Conservation (phyloP, 1,140 invertebrate genomes). For the Meloidogyne floridensis region DNA sequence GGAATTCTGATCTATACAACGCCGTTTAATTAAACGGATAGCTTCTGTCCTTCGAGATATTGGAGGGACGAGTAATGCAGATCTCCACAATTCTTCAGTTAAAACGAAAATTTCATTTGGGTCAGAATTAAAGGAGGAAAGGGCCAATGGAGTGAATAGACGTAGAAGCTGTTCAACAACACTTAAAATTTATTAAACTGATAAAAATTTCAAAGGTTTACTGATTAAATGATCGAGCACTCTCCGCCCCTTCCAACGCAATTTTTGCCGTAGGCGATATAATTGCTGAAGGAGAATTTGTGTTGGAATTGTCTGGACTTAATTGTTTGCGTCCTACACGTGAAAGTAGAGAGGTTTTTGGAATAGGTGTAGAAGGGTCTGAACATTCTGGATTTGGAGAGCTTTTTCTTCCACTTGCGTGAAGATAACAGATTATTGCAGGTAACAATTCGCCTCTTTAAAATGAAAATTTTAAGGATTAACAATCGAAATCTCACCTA, state of each 20-base stretch:
- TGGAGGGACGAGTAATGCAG: background rate
- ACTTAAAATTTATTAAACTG: background rate
- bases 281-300: constrained; percentile 4
- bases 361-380: background rate
- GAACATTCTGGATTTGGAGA: background rate
- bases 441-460: constrained; percentile 26
- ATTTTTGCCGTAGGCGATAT: background rate
- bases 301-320: background rate
- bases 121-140: background rate
- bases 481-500: no score
- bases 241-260: constrained; percentile 23
- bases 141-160: constrained; percentile 16
- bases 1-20: background rate
- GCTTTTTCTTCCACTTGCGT: constrained; percentile 19
- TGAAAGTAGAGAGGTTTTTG: background rate
- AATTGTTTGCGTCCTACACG: background rate
- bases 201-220: background rate
- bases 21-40: constrained; percentile 17
- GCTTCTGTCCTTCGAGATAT: constrained; percentile 8
- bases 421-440: constrained; percentile 22
- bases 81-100: constrained; percentile 30
- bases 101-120: constrained; percentile 11
- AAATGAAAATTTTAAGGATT: background rate
- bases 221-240: constrained; percentile 28
- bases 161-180: constrained; percentile 26